Percentiles rank a stretch among this genome's conserved stretches.
Evolutionary conservation across 2,888 invertebrate species (phyloP).

Genomic region (Ophonus ardosiacus): DNA sequence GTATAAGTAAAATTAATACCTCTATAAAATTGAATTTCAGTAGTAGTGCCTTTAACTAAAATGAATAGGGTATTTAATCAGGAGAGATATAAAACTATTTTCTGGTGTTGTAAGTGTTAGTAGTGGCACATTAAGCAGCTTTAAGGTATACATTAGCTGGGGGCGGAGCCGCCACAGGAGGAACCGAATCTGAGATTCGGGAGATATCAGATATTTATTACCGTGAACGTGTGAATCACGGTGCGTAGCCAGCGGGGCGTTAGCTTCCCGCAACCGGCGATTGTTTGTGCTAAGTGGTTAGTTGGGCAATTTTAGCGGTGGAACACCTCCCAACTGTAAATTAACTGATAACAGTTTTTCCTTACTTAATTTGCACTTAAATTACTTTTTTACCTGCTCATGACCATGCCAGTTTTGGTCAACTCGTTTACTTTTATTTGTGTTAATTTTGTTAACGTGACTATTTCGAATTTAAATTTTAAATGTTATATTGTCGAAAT

Average conservation of each 20-base stretch:
- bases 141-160: constrained; percentile 20
- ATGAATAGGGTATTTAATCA: neutral
- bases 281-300: constrained; percentile 57
- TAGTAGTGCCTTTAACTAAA: neutral
- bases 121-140: constrained; percentile 1
- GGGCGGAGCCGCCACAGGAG: constrained; percentile 42
- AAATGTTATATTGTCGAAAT: neutral
- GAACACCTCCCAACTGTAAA: constrained; percentile 56
- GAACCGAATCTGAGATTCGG: constrained; percentile 40
- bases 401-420: constrained; percentile 29
- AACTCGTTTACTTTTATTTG: constrained; percentile 15
- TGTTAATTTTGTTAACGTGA: constrained; percentile 44
- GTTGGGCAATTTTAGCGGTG: constrained; percentile 47
- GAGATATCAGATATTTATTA: constrained; percentile 57
- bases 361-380: constrained; percentile 55
- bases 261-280: neutral
- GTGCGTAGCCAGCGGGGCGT: constrained; percentile 36
- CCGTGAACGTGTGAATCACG: constrained; percentile 54
- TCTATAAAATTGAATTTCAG: too few relatives aligned
- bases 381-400: constrained; percentile 57
- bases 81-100: neutral
- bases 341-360: constrained; percentile 60
- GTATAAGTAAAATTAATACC: too few relatives aligned
- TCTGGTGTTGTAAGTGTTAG: neutral
- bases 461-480: constrained; percentile 21